Evolutionary conservation across 1,140 invertebrate species (phyloP), one percentile per base, ranked within the genome.

Genomic region (Neodiprion fabricii): DNA sequence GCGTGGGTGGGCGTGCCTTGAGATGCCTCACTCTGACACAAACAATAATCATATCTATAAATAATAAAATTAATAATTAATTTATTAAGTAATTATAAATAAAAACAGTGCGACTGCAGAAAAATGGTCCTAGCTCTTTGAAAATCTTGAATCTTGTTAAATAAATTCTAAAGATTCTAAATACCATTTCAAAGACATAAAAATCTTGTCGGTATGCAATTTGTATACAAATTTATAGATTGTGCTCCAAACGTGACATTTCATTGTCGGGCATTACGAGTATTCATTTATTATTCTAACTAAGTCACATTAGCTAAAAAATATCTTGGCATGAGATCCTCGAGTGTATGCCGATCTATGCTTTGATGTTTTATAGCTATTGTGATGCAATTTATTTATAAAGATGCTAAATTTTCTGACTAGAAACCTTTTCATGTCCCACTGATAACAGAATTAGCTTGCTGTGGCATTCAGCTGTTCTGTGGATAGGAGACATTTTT

Each of bases 11-110:
- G 83, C 79, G 82, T 85, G 83, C 83, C 85, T 86, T 85, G 82
- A 83, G 78, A 84, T 83, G 83, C 80, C 83, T 84, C 84, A 79
- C 79, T 80, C 81, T 79, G 77, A 83, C 75, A 81, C 79, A 86
- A 86, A 86, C 79, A 83, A 85, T 84, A 84, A 84, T 82, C 83
- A 84, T 85, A 84, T 85, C 83, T 79, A 75, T 77, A 48, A 74
- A 76, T 47, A 47, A 69, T 69, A 23, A 74, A 81, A 79, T 69
- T 69, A 69, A 69, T 47, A 50, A 71, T 47, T 71, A 71, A 71
- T 47, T 47, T 49, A 49, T 71, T 50, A 23, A 71, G 70, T 47
- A 17, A 49, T 47, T 17, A 50, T 47, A 47, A 40, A 49, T 50
- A 69, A 23, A 47, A 14, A 69, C 40, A 69, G 67, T 23, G 40